A percentile compares a stretch with the other conserved stretches of the same genome.
These are phyloP conservation scores for Artemia sinica DNA, from an alignment of 2,888 invertebrate genomes.

Conservation along the genomic window DNA sequence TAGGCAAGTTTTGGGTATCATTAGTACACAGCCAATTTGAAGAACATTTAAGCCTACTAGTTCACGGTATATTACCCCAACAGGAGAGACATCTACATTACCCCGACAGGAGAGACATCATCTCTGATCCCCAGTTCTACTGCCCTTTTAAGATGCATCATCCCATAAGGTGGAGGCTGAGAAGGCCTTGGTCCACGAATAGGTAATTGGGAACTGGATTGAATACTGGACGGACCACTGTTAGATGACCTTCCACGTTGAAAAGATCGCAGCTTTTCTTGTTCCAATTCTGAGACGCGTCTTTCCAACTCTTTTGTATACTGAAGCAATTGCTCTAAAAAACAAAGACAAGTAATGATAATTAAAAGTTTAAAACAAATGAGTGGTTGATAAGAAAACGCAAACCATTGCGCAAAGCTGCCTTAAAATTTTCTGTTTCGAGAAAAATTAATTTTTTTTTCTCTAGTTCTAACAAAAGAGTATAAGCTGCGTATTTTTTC, in stretches of 20 bases:
- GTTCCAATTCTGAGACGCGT: slow-evolving; percentile 44
- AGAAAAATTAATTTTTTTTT: too few relatives aligned
- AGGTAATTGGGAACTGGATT: neutral
- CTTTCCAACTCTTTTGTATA: slow-evolving; percentile 79
- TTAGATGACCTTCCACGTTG: slow-evolving; percentile 24
- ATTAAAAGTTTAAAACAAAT: too few relatives aligned
- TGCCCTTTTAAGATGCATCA: slow-evolving; percentile 21
- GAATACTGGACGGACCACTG: neutral
- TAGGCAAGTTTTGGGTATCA: too few relatives aligned
- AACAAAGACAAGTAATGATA: slow-evolving; percentile 21
- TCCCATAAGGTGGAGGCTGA: slow-evolving; percentile 24
- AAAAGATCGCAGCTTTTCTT: slow-evolving; percentile 48
- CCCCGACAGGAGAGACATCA: slow-evolving; percentile 5
- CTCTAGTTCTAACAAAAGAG: too few relatives aligned
- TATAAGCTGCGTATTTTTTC: too few relatives aligned
- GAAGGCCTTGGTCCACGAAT: slow-evolving; percentile 20
- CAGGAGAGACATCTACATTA: slow-evolving; percentile 8
- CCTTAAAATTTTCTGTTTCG: too few relatives aligned
- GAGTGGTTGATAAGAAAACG: too few relatives aligned
- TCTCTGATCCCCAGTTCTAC: slow-evolving; percentile 21
- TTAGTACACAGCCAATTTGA: too few relatives aligned
- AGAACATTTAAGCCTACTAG: too few relatives aligned
- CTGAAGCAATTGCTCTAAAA: slow-evolving; percentile 64
- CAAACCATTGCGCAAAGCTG: too few relatives aligned
- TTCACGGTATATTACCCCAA: neutral